Evolutionary conservation across 2,888 invertebrate species (phyloP).

Genomic region (Metalampra italica): DNA sequence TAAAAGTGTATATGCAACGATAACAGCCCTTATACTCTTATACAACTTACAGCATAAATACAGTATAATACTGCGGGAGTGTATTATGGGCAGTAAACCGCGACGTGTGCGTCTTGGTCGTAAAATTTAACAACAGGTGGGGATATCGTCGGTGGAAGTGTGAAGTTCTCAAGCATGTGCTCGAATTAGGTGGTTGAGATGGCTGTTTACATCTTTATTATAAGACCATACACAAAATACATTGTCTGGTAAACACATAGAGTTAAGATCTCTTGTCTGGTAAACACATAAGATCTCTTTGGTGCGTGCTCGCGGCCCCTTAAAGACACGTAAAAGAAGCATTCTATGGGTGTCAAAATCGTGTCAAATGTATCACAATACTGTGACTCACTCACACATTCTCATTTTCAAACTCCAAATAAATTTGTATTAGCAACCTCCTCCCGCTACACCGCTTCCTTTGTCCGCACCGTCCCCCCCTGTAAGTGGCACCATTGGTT

Average conservation of each 20-base stretch:
- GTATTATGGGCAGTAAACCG: slow-evolving; percentile 17
- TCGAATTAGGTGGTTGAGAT: not conserved
- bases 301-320: too few relatives aligned
- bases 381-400: too few relatives aligned
- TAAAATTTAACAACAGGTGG: slow-evolving; percentile 47
- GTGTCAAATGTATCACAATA: too few relatives aligned
- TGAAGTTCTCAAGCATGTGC: slow-evolving; percentile 21
- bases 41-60: slow-evolving; percentile 10
- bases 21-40: not conserved
- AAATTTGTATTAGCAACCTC: too few relatives aligned
- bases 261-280: too few relatives aligned
- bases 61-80: slow-evolving; percentile 10
- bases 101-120: slow-evolving; percentile 17
- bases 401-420: too few relatives aligned
- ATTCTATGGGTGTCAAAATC: too few relatives aligned
- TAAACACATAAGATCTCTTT: too few relatives aligned
- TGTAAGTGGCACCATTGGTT: too few relatives aligned
- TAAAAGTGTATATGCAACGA: slow-evolving; percentile 9
- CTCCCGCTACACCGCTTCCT: too few relatives aligned
- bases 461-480: too few relatives aligned
- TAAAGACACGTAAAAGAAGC: too few relatives aligned
- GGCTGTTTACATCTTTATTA: not conserved
- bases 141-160: slow-evolving; percentile 15
- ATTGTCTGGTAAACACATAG: not conserved
- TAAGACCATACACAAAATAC: not conserved